Evolutionary conservation across 2,888 invertebrate species (phyloP), one percentile per base, ranked within the genome.

Genomic region (Chromoteleia sp.): DNA sequence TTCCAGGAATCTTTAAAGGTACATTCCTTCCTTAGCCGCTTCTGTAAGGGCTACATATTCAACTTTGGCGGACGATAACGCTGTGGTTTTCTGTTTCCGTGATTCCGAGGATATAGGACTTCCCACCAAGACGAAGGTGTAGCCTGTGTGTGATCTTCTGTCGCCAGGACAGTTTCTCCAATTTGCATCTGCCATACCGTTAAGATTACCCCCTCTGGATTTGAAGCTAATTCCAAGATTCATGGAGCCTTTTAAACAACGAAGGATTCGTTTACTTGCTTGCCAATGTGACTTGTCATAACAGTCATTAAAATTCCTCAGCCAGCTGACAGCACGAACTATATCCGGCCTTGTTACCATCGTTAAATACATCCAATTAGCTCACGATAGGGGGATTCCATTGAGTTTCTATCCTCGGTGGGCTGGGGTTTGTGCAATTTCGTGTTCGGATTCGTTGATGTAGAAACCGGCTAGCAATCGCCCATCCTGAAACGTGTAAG

Each of bases 71-170:
- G 48, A 21, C 1, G 19, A 48, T 1, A 48, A 12, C 5, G 48
- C 48, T 1, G 12, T 12, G 0, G 48, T 48, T 12, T 29, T 12
- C 7, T 50, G 50, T 14, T 50, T 50, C 25, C 14, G 25, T 12
- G 50, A 50, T 7, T 29, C 50, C 50, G 29, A 50, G 15, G 50
- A 29, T 0, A 29, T 29, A 2, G 50, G 33, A 8, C 50, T 29
- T 0, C 29, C 29, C 2, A 29, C 29, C 50, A 25, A 6, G 6
- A 14, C 12, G 7, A 52, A 52, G 3, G 8, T 30, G 30, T 10
- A 52, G 29, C 58, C 58, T 1, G 58, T 58, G 58, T 14, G 39
- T 1, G 59, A 59, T 15, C 43, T 15, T 17, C 59, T 33, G 43
- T 59, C 41, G 6, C 29, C 41, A 0, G 29, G 3, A 7, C 43